Evolutionary conservation across 2,113 vertebrate species (phyloP).

Genomic region (Orthonyx spaldingii): DNA sequence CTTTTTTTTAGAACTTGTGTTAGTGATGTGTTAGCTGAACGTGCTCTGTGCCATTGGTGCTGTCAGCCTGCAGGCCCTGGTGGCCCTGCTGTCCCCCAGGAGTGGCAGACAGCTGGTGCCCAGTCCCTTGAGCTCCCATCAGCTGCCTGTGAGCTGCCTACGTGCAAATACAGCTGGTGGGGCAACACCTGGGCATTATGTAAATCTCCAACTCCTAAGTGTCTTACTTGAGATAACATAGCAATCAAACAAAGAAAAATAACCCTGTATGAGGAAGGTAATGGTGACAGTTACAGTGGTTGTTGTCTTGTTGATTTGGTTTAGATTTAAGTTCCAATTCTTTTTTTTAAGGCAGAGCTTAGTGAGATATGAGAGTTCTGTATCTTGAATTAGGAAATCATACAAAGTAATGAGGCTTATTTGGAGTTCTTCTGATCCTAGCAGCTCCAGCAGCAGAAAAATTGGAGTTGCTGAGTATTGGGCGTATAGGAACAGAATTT

Average conservation of each 20-base stretch:
- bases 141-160: neutral
- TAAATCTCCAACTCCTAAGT: neutral
- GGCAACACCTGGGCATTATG: neutral
- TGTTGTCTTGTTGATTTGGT: neutral
- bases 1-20: neutral
- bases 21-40: neutral
- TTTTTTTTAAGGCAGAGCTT: neutral
- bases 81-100: neutral
- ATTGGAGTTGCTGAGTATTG: neutral
- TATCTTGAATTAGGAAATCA: neutral
- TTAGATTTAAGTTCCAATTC: neutral
- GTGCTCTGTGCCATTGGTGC: neutral
- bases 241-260: neutral
- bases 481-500: neutral
- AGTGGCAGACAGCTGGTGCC: accelerated
- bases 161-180: too few relatives aligned
- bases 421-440: neutral
- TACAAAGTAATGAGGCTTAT: neutral
- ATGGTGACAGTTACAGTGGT: neutral
- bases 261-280: accelerated
- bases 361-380: neutral
- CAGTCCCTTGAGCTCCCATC: neutral
- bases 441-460: neutral
- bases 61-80: neutral
- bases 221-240: neutral